Base-by-base conservation (phyloP, 2,797 vertebrate genomes). In the Vireo griseus region DNA sequence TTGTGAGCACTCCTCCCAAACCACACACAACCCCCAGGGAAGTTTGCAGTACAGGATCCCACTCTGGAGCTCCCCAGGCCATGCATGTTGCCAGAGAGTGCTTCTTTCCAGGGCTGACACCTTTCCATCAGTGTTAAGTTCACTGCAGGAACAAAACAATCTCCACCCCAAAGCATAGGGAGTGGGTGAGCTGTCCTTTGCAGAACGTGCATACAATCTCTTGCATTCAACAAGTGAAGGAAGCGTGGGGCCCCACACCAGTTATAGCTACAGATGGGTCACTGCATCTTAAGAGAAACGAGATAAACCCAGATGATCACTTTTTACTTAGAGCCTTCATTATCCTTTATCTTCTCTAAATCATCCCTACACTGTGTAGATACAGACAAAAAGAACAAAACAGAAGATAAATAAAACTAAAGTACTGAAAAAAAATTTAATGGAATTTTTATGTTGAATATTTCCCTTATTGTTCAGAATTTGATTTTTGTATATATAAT, bases 1-100 rank as follows among this genome's bases (percentile, higher is more conserved):
- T 16, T 35, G 6, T 40, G 28, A 76, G 12, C 24, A 19, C 7
- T 69, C 55, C 19, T 90, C 59, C 39, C 35, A 61, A 45, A 61
- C 8, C 55, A 66, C 45, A 58, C 1, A 2, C n/a, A 71, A 31
- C 24, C 31, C 50, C 20, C 52, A 26, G 44, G 15, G 29, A 66
- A 25, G 12, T 58, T 5, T 33, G 55, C 37, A 89, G 66, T 31
- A 4, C 16, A 48, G 37, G 18, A 66, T 35, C 35, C 31, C 31
- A 48, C 0, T 0, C 16, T 16, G 33, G 33, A 39, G 15, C 15
- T 54, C 19, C 35, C 26, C 37, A 35, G 26, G 25, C 12, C 19
- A 13, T 20, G 6, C 3, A 0, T 16, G 21, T 54, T 91, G 16
- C n/a, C 58, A 57, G 51, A 10, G 14, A 14, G 21, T 15, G 25